Percentiles rank a stretch among this genome's conserved stretches.
These are phyloP conservation scores for Berghia stephanieae DNA, from an alignment of 1,140 invertebrate species.

Conservation along the genomic window DNA sequence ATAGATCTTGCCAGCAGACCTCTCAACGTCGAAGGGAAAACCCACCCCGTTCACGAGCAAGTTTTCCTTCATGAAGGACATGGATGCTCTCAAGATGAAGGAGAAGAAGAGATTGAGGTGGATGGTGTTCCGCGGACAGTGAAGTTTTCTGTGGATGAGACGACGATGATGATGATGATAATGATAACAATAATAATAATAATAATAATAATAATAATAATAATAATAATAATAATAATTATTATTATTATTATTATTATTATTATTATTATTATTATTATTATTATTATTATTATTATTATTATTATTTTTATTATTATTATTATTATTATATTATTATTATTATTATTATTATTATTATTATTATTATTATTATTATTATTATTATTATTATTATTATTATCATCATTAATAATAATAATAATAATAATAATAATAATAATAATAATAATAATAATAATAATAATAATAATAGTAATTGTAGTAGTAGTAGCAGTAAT, in stretches of 20 bases:
- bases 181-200: not conserved
- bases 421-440: not conserved
- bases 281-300: not conserved
- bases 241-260: not conserved
- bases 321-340: not conserved
- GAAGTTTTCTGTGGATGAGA: slow-evolving; percentile 67
- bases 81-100: slow-evolving; percentile 75
- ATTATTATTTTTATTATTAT: not conserved
- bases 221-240: not conserved
- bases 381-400: not conserved
- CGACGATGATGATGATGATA: not conserved
- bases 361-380: not conserved
- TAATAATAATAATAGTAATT: too few species aligned
- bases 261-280: not conserved
- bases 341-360: not conserved
- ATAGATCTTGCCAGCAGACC: too few species aligned
- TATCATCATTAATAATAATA: not conserved
- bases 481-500: slow-evolving; percentile 15
- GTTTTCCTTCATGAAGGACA: slow-evolving; percentile 72
- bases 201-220: not conserved
- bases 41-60: slow-evolving; percentile 73
- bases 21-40: slow-evolving; percentile 61
- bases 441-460: not conserved
- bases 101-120: slow-evolving; percentile 78
- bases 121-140: slow-evolving; percentile 76